Evolutionary conservation across 1,140 invertebrate genomes (phyloP), one percentile per base, ranked within the genome.

Genomic region (Spodoptera frugiperda): DNA sequence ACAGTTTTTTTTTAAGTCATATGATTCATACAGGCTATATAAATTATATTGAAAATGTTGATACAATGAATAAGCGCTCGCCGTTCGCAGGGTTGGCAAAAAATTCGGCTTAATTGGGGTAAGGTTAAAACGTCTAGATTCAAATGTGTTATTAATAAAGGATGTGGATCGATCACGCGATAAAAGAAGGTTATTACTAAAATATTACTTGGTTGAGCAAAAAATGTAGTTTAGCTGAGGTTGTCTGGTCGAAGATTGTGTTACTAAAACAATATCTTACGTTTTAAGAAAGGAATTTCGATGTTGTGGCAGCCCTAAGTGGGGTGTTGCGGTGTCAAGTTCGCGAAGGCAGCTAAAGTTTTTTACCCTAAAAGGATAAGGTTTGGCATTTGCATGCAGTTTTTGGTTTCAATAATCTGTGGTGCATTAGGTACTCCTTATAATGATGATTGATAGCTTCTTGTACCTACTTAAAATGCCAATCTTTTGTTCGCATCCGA

Each of bases 1-100:
- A 49, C 61, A 53, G 59, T 76, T 30, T 76, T 78, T 84, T 84
- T 84, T 80, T 80, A 79, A 74, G 74, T 70, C 48, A 59, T 74
- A 77, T 85, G 82, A 86, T 77, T 82, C 82, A 86, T 77, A 70
- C 73, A 21, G 15, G 17, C 14, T 44, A 63, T 39, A 78, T 75
- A 78, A 67, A 61, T 70, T 70, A 54, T 53, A 71, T 65, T 61
- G 59, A 48, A 79, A 79, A 68, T 70, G 78, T 79, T 76, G 68
- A 76, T 75, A 59, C 68, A 79, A 76, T 79, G 78, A 79, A 70
- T 79, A 79, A 79, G 72, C 74, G 46, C 10, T 39, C 3, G 21
- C 3, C 46, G 12, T 21, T 72, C 17, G 61, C 21, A 73, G 71
- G 71, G 71, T 33, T 73, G 71, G 14, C 68, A 73, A 73, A 48